Percentiles rank a stretch among this genome's conserved stretches.
Conservation (phyloP, 2,888 invertebrate genomes). For the Leptopilina syphax region DNA sequence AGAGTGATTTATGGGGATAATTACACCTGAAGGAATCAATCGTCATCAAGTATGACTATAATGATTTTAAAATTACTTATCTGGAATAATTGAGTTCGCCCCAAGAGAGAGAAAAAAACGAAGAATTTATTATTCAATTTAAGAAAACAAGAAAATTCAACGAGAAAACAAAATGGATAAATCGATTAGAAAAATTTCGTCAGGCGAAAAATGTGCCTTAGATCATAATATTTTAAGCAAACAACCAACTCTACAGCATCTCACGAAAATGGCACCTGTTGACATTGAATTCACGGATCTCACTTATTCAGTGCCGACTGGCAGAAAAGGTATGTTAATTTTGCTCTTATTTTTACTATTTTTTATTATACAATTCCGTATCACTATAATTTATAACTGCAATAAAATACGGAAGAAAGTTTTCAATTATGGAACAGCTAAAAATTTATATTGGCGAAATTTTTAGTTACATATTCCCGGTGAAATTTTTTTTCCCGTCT, state of each 20-base stretch:
- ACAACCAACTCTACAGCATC: not conserved
- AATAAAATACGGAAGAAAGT: too few species aligned
- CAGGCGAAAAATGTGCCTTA: not conserved
- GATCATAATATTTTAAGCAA: not conserved
- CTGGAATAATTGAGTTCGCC: not conserved
- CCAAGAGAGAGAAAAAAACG: not conserved
- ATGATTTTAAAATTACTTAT: not conserved
- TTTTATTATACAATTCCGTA: not conserved
- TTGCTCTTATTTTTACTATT: not conserved
- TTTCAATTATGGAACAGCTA: too few species aligned
- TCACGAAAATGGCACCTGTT: conserved; percentile 83
- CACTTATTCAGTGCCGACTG: conserved; percentile 87
- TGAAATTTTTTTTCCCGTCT: too few species aligned
- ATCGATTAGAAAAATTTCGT: not conserved
- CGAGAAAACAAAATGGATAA: conserved; percentile 1
- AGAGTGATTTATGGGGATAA: conserved; percentile 7
- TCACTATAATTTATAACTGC: too few species aligned
- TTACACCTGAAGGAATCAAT: not conserved
- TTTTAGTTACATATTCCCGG: too few species aligned
- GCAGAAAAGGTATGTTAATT: conserved; percentile 79
- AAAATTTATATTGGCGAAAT: too few species aligned
- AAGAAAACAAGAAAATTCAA: too few species aligned
- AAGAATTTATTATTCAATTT: not conserved
- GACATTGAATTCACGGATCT: conserved; percentile 91
- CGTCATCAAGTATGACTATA: conserved; percentile 5